Evolutionary conservation across 2,113 vertebrate genomes (phyloP), one percentile per base, ranked within the genome.

Genomic region (Etheostoma spectabile): DNA sequence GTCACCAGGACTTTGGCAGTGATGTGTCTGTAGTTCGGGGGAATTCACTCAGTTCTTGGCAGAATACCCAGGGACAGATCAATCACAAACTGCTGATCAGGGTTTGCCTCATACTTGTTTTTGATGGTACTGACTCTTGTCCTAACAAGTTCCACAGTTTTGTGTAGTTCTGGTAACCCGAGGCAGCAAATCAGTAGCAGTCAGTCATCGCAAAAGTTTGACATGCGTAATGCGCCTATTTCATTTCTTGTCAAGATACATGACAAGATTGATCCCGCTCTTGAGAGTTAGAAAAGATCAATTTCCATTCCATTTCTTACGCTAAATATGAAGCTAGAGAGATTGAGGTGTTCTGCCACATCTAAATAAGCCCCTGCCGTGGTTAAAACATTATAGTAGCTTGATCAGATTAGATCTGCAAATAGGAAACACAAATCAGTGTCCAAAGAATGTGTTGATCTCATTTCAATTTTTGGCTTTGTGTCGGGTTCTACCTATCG

Each of bases 1-100:
- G 88, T 91, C 77, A 86, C 77, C 59, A 73, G 81, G 77, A 82
- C 49, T 74, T 86, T 93, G 84, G 81, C 82, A 74, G 74, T 14
- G 30, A 84, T 22, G 35, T 0, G 12, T 70, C 73, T 45, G 64
- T 60, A 63, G 38, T 60, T 87, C 57, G 80, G 48, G 72, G 72
- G 89, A 86, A 71, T 70, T 86, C 74, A 69, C 74, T 30, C 42
- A 77, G 48, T 91, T 90, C 56, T 83, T 84, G 71, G 90, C 76
- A 77, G 63, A 64, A 52, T 82, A 60, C 48, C 35, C 14, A 52
- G 70, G 65, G 81, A 87, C 76, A 66, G 71, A 84, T 91, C 61
- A 79, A 83, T 63, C 74, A 64, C 63, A 88, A 51, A 55, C 76
- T 71, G 42, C 79, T 72, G 74, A 82, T 80, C 65, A n/a, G 67